phyloP scores from a whole-genome alignment of 2,888 invertebrate genomes.

The Macrostomum cliftonense region DNA sequence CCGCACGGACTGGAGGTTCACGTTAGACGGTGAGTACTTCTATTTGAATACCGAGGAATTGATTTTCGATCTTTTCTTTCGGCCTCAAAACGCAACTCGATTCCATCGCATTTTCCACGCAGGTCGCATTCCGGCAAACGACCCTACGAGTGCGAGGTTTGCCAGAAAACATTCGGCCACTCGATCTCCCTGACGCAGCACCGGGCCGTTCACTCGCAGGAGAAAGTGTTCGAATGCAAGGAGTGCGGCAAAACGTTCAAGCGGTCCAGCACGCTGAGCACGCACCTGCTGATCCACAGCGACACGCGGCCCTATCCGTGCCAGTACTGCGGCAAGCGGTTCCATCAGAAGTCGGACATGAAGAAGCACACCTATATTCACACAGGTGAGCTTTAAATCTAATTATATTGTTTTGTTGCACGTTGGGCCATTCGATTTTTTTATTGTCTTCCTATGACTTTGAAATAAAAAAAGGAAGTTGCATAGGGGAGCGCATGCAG shows the following conservation, averaged over 20 bases:
- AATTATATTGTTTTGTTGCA: too few species aligned
- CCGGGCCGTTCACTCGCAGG: slow-evolving; percentile 48
- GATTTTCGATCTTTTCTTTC: too few species aligned
- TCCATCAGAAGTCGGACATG: slow-evolving; percentile 98
- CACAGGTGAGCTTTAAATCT: slow-evolving; percentile 46
- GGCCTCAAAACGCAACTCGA: too few species aligned
- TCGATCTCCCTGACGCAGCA: slow-evolving; percentile 88
- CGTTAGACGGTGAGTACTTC: slow-evolving; percentile 50
- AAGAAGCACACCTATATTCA: slow-evolving; percentile 75
- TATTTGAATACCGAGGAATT: too few species aligned
- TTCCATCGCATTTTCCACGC: too few species aligned
- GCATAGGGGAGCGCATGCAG: too few species aligned
- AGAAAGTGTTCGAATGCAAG: slow-evolving; percentile 53
- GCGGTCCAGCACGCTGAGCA: slow-evolving; percentile 80
- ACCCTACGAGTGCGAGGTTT: slow-evolving; percentile 84
- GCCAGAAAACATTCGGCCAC: slow-evolving; percentile 93
- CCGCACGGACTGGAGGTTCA: slow-evolving; percentile 92
- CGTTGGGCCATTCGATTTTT: too few species aligned
- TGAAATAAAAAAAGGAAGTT: too few species aligned
- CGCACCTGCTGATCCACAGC: slow-evolving; percentile 86
- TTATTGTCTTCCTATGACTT: too few species aligned
- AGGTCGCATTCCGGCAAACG: slow-evolving; percentile 65
- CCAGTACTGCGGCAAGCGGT: slow-evolving; percentile 89
- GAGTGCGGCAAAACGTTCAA: slow-evolving; percentile 93
- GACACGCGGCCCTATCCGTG: slow-evolving; percentile 91